phyloP scores from a whole-genome alignment of 2,888 invertebrate species.

The Spodoptera exigua region DNA sequence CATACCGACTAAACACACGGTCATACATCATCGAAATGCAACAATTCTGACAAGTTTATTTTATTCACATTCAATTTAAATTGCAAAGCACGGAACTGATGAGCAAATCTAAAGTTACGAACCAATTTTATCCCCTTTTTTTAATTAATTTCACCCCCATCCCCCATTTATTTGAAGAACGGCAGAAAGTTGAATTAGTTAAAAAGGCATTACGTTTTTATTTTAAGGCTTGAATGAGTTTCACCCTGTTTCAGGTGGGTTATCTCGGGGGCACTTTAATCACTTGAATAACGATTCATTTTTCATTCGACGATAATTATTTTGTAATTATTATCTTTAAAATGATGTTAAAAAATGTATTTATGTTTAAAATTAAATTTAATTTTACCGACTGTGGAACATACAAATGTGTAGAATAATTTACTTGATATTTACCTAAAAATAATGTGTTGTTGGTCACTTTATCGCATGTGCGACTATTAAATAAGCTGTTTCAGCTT shows the following conservation, averaged over 20 bases:
- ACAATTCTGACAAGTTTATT: not conserved
- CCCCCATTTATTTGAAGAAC: conserved; percentile 36
- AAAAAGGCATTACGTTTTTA: conserved; percentile 23
- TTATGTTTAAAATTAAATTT: no score
- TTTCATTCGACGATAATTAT: conserved; percentile 8
- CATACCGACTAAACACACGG: not conserved
- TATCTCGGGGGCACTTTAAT: conserved; percentile 3
- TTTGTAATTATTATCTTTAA: not conserved
- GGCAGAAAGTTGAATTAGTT: conserved; percentile 35
- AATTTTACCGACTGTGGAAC: no score
- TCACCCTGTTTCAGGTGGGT: conserved; percentile 16
- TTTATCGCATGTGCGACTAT: no score
- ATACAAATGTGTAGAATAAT: no score
- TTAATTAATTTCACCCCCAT: conserved; percentile 17
- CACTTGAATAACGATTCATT: conserved; percentile 6
- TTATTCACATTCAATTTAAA: conserved; percentile 10
- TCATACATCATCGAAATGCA: conserved; percentile 17
- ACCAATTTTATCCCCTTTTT: not conserved
- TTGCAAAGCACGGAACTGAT: conserved; percentile 1
- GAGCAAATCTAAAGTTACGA: not conserved
- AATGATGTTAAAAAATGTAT: no score
- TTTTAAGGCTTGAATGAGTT: conserved; percentile 17
- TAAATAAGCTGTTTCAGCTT: no score
- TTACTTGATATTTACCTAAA: no score
- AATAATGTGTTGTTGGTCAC: no score